Evolutionary conservation across 2,113 vertebrate species (phyloP).

Genomic region (Stigmatopora nigra): DNA sequence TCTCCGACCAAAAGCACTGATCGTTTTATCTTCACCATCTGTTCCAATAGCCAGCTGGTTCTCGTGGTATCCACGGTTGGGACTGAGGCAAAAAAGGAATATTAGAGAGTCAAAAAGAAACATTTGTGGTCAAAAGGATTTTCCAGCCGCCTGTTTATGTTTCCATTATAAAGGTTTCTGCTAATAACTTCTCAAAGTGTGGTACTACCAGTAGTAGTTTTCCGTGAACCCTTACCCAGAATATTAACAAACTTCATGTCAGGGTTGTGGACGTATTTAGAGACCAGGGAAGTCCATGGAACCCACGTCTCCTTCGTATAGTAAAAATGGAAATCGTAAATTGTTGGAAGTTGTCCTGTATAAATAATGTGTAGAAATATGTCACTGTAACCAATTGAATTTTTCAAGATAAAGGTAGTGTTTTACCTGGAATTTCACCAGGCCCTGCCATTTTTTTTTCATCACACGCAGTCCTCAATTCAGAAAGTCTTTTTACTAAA

Average conservation of each 20-base stretch:
- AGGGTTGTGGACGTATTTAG: conserved; percentile 75
- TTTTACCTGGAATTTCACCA: conserved; percentile 84
- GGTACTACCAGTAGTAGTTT: too few relatives aligned
- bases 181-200: not conserved
- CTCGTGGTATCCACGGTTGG: conserved; percentile 89
- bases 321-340: conserved; percentile 94
- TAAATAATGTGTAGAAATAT: conserved; percentile 8
- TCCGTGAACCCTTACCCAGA: conserved; percentile 70
- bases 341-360: conserved; percentile 79
- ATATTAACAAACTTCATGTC: conserved; percentile 82
- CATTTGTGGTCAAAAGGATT: not conserved
- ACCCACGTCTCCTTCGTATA: conserved; percentile 72
- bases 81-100: conserved; percentile 63
- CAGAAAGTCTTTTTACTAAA: conserved; percentile 74
- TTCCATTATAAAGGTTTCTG: not conserved
- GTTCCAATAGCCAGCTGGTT: conserved; percentile 82
- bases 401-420: not conserved
- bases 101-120: not conserved
- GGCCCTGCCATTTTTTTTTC: conserved; percentile 72
- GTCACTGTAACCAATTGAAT: not conserved
- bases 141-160: not conserved
- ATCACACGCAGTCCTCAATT: conserved; percentile 60
- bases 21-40: conserved; percentile 83
- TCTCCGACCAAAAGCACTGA: conserved; percentile 89
- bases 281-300: conserved; percentile 81